Evolutionary conservation across 2,797 vertebrate genomes (phyloP).

Genomic region (Pangasius djambal): DNA sequence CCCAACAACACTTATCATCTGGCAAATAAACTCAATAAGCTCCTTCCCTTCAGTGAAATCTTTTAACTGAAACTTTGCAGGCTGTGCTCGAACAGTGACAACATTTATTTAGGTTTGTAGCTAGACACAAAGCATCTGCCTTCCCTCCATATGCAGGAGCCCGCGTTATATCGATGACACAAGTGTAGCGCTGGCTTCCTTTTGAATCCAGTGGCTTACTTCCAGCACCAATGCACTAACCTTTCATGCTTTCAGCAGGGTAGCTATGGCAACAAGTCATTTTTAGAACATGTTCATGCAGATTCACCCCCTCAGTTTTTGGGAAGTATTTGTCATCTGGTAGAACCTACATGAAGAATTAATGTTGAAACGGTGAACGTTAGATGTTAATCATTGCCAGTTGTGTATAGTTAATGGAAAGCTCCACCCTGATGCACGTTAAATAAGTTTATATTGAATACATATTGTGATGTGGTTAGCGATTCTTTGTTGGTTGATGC

Average conservation of each 20-base stretch:
- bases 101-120: conserved; percentile 22
- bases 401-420: not conserved
- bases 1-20: conserved; percentile 30
- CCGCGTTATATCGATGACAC: conserved; percentile 26
- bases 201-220: conserved; percentile 27
- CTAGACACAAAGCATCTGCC: conserved; percentile 22
- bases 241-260: conserved; percentile 64
- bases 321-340: conserved; percentile 62
- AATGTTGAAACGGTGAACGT: not conserved
- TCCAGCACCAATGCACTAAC: conserved; percentile 50
- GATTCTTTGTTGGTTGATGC: not conserved
- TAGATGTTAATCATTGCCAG: not conserved
- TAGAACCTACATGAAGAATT: conserved; percentile 8
- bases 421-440: not conserved
- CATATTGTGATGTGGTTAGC: not conserved
- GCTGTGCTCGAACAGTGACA: conserved; percentile 54
- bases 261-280: conserved; percentile 75
- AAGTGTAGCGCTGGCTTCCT: conserved; percentile 33
- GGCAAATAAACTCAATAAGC: conserved; percentile 47
- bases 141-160: conserved; percentile 31
- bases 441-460: not conserved
- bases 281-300: conserved; percentile 68
- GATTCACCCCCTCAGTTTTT: conserved; percentile 53
- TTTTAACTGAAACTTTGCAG: conserved; percentile 24
- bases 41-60: conserved; percentile 41